Percentiles rank a stretch among this genome's conserved stretches.
Conservation (phyloP, 2,113 vertebrate species). For the Gopherus flavomarginatus region DNA sequence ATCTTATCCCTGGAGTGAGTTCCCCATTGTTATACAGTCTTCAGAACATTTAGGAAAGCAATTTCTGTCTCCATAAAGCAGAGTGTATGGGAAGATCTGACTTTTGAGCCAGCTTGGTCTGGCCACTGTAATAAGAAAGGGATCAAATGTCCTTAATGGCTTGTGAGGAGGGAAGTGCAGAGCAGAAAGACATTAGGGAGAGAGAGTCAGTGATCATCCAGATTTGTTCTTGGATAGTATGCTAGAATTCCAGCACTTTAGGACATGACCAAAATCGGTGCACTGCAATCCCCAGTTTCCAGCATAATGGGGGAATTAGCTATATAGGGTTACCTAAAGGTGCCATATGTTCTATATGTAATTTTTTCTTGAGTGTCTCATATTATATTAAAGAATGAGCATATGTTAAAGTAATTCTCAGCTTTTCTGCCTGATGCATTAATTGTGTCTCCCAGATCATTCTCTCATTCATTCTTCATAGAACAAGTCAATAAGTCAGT, state of each 20-base stretch:
- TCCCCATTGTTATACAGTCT: background rate
- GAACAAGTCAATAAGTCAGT: background rate
- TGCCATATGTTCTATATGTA: background rate
- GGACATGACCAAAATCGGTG: background rate
- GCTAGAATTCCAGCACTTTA: background rate
- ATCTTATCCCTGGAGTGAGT: background rate
- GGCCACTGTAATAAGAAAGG: background rate
- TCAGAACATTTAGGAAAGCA: background rate
- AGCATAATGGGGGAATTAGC: background rate
- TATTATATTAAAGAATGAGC: rapidly evolving
- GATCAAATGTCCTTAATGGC: background rate
- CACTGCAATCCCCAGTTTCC: background rate
- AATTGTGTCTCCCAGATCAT: background rate
- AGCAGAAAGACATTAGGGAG: background rate
- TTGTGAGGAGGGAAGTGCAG: background rate
- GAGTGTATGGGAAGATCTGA: background rate
- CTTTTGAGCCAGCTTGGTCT: background rate
- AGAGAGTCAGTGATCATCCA: background rate
- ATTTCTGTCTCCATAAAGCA: background rate
- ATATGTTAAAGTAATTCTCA: background rate
- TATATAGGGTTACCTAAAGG: background rate
- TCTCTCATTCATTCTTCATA: background rate
- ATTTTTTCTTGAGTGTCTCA: rapidly evolving
- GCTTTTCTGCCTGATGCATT: background rate
- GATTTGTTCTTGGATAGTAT: background rate